Conservation (phyloP, 2,888 invertebrate genomes). For the Petrolisthes cinctipes region DNA sequence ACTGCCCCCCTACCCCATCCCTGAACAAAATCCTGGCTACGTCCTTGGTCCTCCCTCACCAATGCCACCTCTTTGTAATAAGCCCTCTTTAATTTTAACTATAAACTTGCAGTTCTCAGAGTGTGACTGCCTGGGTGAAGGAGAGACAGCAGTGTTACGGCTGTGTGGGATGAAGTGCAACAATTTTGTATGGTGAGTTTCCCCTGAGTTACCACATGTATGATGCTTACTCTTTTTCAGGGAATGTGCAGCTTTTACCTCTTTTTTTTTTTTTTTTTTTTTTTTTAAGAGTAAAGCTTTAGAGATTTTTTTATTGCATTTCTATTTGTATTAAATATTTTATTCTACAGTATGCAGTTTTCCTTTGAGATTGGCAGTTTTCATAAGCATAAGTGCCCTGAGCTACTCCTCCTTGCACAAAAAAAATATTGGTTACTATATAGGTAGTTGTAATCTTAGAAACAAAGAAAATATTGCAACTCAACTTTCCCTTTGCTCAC, state of each 20-base stretch:
- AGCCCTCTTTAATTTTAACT: not conserved
- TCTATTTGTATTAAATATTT: no score
- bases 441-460: not conserved
- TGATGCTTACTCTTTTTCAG: not conserved
- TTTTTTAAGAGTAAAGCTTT: not conserved
- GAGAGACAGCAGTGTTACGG: slow-evolving; percentile 63
- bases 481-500: no score
- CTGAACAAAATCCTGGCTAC: not conserved
- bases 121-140: slow-evolving; percentile 72
- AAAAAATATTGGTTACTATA: not conserved
- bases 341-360: no score
- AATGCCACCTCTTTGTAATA: not conserved
- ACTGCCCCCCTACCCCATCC: not conserved
- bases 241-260: not conserved
- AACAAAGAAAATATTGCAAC: no score
- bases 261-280: not conserved
- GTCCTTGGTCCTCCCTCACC: not conserved
- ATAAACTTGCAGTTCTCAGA: slow-evolving; percentile 71
- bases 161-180: slow-evolving; percentile 56
- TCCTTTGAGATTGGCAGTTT: not conserved
- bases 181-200: slow-evolving; percentile 55
- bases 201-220: not conserved
- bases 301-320: not conserved
- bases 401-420: not conserved
- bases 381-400: not conserved